Evolutionary conservation across 2,888 invertebrate species (phyloP), one percentile per base, ranked within the genome.

Genomic region (Pediacus dermestoides): DNA sequence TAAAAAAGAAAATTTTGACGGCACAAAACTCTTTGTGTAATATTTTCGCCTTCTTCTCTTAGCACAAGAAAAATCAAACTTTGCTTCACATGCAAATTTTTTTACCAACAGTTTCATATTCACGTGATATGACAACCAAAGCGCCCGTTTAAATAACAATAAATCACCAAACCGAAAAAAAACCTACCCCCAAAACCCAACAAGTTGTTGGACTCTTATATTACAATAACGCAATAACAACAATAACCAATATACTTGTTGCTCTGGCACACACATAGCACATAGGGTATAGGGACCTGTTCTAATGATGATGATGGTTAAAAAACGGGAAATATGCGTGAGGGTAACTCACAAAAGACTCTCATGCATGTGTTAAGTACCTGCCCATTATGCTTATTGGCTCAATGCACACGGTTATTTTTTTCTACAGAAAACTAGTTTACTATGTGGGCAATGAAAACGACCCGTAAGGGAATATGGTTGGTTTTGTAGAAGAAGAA

Each of bases 301-400:
- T 54, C 49, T 33, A 30, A 40, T 45, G 40, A 32, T 27, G 40
- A 14, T 30, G 16, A 10, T 38, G 42, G 50, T 50, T 53, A 43
- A 44, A 48, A 13, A 60, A 58, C 53, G 56, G 55, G 50, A 58
- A 58, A 58, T 39, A 50, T 42, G 37, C 39, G 52, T 28, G 28
- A 53, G 58, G 53, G 55, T 53, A 53, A 49, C 42, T 40, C 37
- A 52, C 47, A 53, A 55, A 46, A 50, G 45, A 48, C 47, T 46
- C 52, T 44, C 50, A 44, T 52, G n/a, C 49, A 53, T 48, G 49
- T 46, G 55, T 55, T 55, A 59, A 58, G 58, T 59, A 59, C 60
- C 58, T 60, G 57, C 49, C 53, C 46, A 52, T 58, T 55, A 53
- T 54, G 44, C 4, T 41, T 46, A 52, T 50, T 51, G 48, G 46